Conservation (phyloP, 2,113 vertebrate genomes). For the Barnardius zonarius region DNA sequence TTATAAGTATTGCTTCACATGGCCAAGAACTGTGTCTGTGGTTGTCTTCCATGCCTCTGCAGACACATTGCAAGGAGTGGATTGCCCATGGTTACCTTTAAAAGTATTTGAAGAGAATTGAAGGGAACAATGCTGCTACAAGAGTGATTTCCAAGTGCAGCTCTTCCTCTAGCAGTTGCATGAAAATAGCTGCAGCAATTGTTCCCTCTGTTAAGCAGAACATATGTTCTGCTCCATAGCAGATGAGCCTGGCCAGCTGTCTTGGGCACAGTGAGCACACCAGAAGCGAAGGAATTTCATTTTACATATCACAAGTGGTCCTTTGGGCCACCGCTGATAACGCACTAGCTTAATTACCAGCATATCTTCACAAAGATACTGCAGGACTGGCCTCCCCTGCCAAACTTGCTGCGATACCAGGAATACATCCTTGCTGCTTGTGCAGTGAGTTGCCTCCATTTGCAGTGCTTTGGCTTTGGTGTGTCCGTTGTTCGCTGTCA, state of each 20-base stretch:
- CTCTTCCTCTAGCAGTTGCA: background rate
- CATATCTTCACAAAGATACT: background rate
- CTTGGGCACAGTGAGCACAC: background rate
- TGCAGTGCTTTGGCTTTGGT: background rate
- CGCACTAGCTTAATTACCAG: background rate
- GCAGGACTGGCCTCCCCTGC: background rate
- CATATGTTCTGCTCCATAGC: background rate
- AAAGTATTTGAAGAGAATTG: background rate
- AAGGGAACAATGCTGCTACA: background rate
- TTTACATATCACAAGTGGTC: background rate
- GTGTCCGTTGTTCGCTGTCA: accelerated
- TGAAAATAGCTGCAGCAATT: background rate
- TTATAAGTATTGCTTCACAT: background rate
- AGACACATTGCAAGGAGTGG: background rate
- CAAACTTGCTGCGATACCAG: background rate
- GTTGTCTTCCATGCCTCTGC: background rate
- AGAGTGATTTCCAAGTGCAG: background rate
- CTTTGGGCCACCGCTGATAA: background rate
- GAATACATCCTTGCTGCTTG: background rate
- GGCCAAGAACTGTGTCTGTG: background rate
- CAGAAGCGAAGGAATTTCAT: slow-evolving; percentile 21
- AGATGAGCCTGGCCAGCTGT: background rate
- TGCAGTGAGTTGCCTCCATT: background rate
- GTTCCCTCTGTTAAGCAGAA: background rate
- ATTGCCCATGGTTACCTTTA: background rate